A percentile compares a stretch with the other conserved stretches of the same genome.
These are phyloP conservation scores for Thaleichthys pacificus DNA, from an alignment of 2,797 vertebrate genomes.

Conservation along the genomic window DNA sequence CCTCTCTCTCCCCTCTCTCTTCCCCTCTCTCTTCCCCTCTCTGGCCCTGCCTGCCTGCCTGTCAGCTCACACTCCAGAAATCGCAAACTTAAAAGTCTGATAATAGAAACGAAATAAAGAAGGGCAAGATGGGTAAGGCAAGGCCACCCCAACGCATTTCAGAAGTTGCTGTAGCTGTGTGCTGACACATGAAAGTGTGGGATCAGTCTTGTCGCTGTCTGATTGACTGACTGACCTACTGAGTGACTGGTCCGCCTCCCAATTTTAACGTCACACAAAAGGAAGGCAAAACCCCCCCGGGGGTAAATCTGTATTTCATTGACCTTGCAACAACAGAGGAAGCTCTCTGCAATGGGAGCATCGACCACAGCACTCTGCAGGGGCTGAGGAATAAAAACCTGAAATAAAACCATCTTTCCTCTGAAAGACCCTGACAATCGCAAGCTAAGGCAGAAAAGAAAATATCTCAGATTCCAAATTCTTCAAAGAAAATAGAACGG, in stretches of 20 bases:
- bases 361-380: too few relatives aligned
- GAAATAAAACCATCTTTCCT: not conserved
- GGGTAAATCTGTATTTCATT: slow-evolving; percentile 40
- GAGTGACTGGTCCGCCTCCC: slow-evolving; percentile 9
- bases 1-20: too few relatives aligned
- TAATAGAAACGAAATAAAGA: too few relatives aligned
- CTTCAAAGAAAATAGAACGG: not conserved
- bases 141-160: too few relatives aligned
- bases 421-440: not conserved
- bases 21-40: too few relatives aligned
- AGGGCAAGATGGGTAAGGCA: too few relatives aligned
- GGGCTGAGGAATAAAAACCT: not conserved
- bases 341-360: slow-evolving; percentile 55
- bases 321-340: slow-evolving; percentile 54
- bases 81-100: too few relatives aligned
- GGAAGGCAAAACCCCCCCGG: slow-evolving; percentile 38
- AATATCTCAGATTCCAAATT: not conserved
- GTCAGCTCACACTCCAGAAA: too few relatives aligned
- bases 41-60: too few relatives aligned
- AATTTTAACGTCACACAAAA: slow-evolving; percentile 54
- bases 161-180: too few relatives aligned
- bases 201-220: not conserved
- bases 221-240: not conserved
- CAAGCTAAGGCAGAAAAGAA: not conserved
- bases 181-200: too few relatives aligned